Conservation (phyloP, 2,797 vertebrate genomes). For the Pseudochirops corinnae region DNA sequence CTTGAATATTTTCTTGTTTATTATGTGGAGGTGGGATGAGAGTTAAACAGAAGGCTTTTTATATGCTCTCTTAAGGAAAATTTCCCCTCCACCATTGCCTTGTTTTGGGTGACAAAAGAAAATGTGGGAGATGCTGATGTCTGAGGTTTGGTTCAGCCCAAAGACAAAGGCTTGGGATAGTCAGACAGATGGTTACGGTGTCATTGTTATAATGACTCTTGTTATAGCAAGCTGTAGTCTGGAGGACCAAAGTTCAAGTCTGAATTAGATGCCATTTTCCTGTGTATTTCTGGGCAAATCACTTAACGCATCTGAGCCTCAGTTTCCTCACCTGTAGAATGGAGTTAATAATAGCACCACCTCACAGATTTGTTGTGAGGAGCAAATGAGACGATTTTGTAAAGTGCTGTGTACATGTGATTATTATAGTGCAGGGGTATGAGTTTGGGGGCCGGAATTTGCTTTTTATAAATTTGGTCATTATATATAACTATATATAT, state of each 20-base stretch:
- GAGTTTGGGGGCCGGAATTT: background rate
- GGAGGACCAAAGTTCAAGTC: background rate
- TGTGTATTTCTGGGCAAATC: background rate
- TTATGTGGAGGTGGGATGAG: background rate
- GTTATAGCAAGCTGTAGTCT: background rate
- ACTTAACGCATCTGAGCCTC: background rate
- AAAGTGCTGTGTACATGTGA: background rate
- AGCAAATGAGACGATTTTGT: background rate
- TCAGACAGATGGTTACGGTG: background rate
- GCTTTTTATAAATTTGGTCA: background rate
- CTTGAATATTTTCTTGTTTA: background rate
- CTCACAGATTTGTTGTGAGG: background rate
- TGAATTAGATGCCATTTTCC: background rate
- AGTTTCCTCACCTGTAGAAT: background rate
- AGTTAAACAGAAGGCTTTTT: background rate
- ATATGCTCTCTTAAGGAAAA: background rate
- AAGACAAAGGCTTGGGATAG: background rate
- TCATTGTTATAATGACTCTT: background rate
- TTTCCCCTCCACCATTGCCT: background rate
- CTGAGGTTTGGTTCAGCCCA: background rate
- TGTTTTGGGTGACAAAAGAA: background rate
- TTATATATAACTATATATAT: background rate
- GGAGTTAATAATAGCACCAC: background rate
- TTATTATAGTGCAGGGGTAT: background rate
- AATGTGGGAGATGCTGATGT: background rate